A percentile compares a stretch with the other conserved stretches of the same genome.
These are phyloP conservation scores for Zonitis immaculata DNA, from an alignment of 2,888 invertebrate species.

Conservation along the genomic window DNA sequence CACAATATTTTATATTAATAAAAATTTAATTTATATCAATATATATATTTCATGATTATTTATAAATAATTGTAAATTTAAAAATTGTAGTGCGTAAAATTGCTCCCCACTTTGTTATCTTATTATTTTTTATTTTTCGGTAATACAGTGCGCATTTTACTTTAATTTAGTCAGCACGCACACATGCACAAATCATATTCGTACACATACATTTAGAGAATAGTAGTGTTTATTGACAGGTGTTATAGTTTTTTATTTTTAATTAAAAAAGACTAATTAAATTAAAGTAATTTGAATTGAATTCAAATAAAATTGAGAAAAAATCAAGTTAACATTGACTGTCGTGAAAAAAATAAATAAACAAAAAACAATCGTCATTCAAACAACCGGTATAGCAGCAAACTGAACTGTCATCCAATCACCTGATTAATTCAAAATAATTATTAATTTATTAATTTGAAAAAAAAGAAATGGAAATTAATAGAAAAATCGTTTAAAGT, in stretches of 20 bases:
- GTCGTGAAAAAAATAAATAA: conserved; percentile 4
- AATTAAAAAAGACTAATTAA: conserved; percentile 3
- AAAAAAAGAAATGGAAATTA: not conserved
- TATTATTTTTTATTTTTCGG: conserved; percentile 8
- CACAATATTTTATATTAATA: too few species aligned
- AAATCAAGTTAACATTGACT: conserved; percentile 5
- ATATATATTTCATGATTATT: not conserved
- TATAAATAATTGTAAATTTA: not conserved
- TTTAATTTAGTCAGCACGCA: conserved; percentile 7
- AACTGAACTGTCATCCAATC: conserved; percentile 31
- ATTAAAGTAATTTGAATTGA: conserved; percentile 9
- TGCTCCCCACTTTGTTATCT: too few species aligned
- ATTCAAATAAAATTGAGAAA: not conserved
- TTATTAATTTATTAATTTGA: not conserved
- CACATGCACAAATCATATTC: not conserved
- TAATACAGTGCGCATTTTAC: conserved; percentile 16
- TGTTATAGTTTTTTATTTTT: not conserved
- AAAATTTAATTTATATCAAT: too few species aligned
- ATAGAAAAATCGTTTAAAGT: not conserved
- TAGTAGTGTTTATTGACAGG: conserved; percentile 14
- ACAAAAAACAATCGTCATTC: not conserved
- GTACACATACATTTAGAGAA: conserved; percentile 4
- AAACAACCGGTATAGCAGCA: conserved; percentile 26
- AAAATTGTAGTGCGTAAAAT: conserved; percentile 7
- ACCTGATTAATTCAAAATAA: conserved; percentile 27